Conservation (phyloP, 2,888 invertebrate species). For the Fabriciana adippe region DNA sequence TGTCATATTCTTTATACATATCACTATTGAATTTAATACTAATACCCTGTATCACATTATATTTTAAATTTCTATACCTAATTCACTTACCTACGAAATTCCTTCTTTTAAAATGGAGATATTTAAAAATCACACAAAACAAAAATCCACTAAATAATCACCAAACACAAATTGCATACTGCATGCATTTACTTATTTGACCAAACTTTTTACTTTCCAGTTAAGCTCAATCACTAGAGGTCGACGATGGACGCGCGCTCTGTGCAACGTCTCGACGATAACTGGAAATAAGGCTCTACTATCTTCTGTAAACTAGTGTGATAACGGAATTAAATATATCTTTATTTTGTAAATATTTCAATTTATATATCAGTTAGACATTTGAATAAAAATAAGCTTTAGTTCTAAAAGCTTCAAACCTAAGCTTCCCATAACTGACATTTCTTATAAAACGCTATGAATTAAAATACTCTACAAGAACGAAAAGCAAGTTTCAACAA, state of each 20-base stretch:
- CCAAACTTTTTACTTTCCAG: conserved; percentile 13
- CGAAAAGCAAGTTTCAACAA: background rate
- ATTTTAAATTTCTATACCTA: background rate
- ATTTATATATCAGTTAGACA: no score
- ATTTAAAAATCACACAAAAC: background rate
- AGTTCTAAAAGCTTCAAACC: background rate
- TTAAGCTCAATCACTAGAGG: conserved; percentile 11
- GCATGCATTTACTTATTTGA: background rate
- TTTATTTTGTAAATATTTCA: background rate
- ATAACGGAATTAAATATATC: conserved; percentile 57
- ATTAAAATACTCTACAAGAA: background rate
- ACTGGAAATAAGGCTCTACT: conserved; percentile 51
- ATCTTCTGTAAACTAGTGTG: conserved; percentile 73
- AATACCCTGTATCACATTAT: background rate
- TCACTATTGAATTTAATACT: conserved; percentile 14
- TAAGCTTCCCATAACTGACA: no score
- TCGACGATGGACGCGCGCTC: conserved; percentile 58
- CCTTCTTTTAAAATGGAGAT: background rate
- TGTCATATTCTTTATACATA: conserved; percentile 10
- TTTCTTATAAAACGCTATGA: no score
- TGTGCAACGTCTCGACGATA: conserved; percentile 39
- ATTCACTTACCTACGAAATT: background rate
- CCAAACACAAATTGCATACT: conserved; percentile 33
- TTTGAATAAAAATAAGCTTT: background rate
- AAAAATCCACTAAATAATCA: conserved; percentile 38